These are phyloP conservation scores for Tuberolachnus salignus DNA, from an alignment of 2,888 invertebrate species.

Conservation along the genomic window DNA sequence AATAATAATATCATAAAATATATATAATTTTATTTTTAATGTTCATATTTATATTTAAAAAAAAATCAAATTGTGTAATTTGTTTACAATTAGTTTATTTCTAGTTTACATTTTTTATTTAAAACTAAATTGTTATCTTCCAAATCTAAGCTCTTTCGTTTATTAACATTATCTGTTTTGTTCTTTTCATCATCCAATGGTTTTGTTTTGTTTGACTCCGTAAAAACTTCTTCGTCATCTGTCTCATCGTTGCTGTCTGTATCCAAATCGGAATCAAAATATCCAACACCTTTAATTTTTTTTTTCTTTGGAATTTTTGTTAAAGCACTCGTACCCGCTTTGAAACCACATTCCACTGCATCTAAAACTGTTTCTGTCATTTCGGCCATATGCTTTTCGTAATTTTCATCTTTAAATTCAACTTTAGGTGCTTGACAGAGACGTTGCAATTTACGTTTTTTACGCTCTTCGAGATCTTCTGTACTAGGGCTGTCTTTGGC, in stretches of 20 bases:
- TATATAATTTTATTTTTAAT: neutral
- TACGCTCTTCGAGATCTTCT: constrained; percentile 67
- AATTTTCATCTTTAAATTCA: constrained; percentile 81
- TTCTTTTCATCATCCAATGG: neutral
- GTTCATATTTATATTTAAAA: neutral
- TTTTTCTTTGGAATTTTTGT: constrained; percentile 37
- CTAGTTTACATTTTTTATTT: constrained; percentile 30
- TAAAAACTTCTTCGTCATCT: constrained; percentile 30
- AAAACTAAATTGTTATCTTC: constrained; percentile 4
- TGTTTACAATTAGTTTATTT: neutral
- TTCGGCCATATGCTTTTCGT: constrained; percentile 77
- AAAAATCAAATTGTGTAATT: neutral
- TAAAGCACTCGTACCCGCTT: constrained; percentile 62
- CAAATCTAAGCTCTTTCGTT: constrained; percentile 38
- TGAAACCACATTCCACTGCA: constrained; percentile 82
- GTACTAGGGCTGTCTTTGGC: constrained; percentile 65
- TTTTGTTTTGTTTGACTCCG: neutral
- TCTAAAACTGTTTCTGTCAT: constrained; percentile 82
- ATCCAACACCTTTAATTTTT: constrained; percentile 35
- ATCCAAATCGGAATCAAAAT: constrained; percentile 55
- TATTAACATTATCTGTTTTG: constrained; percentile 2
- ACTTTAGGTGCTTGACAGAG: constrained; percentile 81
- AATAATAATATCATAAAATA: neutral
- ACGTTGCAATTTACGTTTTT: constrained; percentile 78
- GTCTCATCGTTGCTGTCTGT: constrained; percentile 52